Conservation (phyloP, 2,797 vertebrate genomes). For the Alauda arvensis region DNA sequence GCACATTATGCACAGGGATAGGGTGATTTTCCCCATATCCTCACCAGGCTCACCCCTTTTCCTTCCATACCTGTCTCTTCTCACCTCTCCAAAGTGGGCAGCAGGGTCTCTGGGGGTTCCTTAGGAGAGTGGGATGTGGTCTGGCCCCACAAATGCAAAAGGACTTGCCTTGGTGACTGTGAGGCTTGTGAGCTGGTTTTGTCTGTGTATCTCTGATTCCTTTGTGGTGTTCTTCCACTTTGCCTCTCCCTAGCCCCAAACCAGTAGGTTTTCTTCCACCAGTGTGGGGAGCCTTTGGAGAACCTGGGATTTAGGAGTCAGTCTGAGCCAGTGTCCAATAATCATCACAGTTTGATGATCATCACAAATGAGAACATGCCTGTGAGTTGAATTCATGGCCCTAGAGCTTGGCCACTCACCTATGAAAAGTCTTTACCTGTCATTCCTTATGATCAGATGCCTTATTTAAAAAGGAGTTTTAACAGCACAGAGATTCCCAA, state of each 20-base stretch:
- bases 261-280: not conserved
- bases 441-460: not conserved
- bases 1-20: not conserved
- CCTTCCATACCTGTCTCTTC: not conserved
- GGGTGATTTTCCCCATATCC: not conserved
- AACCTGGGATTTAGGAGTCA: not conserved
- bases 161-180: not conserved
- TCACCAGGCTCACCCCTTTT: not conserved
- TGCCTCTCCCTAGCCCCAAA: not conserved
- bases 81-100: not conserved
- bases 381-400: not conserved
- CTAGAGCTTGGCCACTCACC: not conserved
- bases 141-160: not conserved
- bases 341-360: not conserved
- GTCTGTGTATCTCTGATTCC: not conserved
- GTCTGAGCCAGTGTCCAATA: not conserved
- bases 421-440: not conserved
- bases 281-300: not conserved
- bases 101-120: not conserved
- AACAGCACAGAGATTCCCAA: not conserved
- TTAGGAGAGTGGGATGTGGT: not conserved
- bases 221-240: not conserved
- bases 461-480: not conserved
- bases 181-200: not conserved
- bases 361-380: not conserved